Evolutionary conservation across 2,113 vertebrate genomes (phyloP), one percentile per base, ranked within the genome.

Genomic region (Catharus bicknelli): DNA sequence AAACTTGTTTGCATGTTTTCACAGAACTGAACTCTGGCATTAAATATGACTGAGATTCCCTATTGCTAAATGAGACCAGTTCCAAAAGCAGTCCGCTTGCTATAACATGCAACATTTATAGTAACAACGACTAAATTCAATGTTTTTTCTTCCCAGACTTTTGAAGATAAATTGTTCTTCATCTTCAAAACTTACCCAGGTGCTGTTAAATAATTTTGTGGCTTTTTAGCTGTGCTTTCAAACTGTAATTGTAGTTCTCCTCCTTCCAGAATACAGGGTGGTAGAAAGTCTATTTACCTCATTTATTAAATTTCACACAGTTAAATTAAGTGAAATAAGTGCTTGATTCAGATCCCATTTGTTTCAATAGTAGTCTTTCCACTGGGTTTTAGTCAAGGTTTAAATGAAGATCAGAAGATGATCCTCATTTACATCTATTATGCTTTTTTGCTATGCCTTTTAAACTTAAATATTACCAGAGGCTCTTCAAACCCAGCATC

Each of bases 101-200:
- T 91, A 72, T 58, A 66, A 91, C 95, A 83, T 86, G 95, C 90
- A 94, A 54, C 66, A 64, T 82, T 91, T 74, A 27, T 73, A 92
- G 63, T 54, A 29, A 27, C 21, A 8, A 42, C 10, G 3, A 82
- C 86, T 90, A 78, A 68, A 61, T 91, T 89, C 48, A 40, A 8
- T 58, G 78, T 7, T 81, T 91, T 70, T 85, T 69, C 64, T 91
- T 92, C 76, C 64, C 55, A 90, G 66, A 87, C 88, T 95, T 95
- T 91, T 75, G 90, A 82, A 95, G 94, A 80, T 96, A 91, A 96
- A 92, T 94, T 74, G 42, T 74, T 83, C 43, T 94, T 67, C 48
- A 6, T 74, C 91, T 96, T 95, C 94, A 94, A 90, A 95, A 94
- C 84, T 73, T 83, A 81, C 27, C 87, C 82, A 95, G 87, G 72